A percentile compares a stretch with the other conserved stretches of the same genome.
Evolutionary conservation across 2,797 vertebrate genomes (phyloP).

Genomic region (Sebastes aleutianus): DNA sequence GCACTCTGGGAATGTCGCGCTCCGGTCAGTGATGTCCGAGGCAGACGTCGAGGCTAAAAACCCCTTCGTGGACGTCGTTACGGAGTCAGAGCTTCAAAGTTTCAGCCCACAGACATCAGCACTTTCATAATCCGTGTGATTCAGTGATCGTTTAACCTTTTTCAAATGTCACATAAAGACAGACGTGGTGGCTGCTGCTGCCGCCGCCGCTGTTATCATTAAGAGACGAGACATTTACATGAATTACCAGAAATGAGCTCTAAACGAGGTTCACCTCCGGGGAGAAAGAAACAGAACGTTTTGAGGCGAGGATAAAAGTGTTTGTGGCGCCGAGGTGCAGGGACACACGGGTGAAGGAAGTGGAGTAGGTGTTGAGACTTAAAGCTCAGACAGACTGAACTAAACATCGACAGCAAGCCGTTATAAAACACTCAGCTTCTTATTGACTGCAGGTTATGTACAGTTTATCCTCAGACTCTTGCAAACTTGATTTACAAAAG

Average conservation of each 20-base stretch:
- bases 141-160: slow-evolving; percentile 19
- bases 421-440: slow-evolving; percentile 24
- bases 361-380: not conserved
- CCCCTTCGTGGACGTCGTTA: not conserved
- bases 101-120: slow-evolving; percentile 16
- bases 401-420: not conserved
- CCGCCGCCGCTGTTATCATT: not conserved
- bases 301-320: not conserved
- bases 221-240: slow-evolving; percentile 24
- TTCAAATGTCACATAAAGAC: slow-evolving; percentile 41
- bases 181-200: not conserved
- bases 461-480: not conserved
- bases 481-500: slow-evolving; percentile 15
- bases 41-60: not conserved
- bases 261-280: not conserved
- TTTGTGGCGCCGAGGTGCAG: not conserved
- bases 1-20: too few species aligned
- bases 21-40: not conserved
- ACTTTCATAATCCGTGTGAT: slow-evolving; percentile 5
- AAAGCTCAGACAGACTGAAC: slow-evolving; percentile 14
- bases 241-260: not conserved
- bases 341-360: not conserved
- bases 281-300: not conserved
- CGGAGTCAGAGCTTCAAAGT: not conserved
- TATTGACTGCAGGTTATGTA: slow-evolving; percentile 3